Evolutionary conservation across 2,113 vertebrate genomes (phyloP).

Genomic region (Plestiodon gilberti): DNA sequence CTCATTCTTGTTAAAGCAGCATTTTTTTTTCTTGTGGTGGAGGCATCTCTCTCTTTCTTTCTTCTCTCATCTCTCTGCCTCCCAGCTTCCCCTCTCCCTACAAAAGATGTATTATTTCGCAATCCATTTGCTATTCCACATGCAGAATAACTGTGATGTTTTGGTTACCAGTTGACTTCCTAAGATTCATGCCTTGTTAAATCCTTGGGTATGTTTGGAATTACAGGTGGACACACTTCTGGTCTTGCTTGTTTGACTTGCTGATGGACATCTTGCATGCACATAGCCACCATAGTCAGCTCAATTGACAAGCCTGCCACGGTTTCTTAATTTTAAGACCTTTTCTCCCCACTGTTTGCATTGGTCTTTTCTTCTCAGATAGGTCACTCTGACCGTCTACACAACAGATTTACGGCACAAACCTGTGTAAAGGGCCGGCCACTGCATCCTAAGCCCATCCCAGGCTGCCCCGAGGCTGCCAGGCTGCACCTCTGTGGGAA

Average conservation of each 20-base stretch:
- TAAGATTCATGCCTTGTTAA: too few relatives aligned
- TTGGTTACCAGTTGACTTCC: not conserved
- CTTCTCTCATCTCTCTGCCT: not conserved
- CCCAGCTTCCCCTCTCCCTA: not conserved
- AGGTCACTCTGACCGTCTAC: too few relatives aligned
- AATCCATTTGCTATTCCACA: not conserved
- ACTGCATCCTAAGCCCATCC: too few relatives aligned
- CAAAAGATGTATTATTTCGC: not conserved
- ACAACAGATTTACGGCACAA: too few relatives aligned
- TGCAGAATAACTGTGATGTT: not conserved
- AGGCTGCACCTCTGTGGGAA: too few relatives aligned
- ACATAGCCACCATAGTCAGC: not conserved
- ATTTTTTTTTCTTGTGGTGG: slow-evolving; percentile 17
- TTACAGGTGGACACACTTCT: not conserved
- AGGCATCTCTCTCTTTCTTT: not conserved
- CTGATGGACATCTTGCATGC: not conserved
- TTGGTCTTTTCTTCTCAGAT: too few relatives aligned
- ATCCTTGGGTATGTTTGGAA: not conserved
- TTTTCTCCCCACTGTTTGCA: too few relatives aligned
- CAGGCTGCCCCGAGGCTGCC: too few relatives aligned
- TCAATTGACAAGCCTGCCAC: not conserved
- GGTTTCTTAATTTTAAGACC: too few relatives aligned
- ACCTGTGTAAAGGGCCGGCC: too few relatives aligned
- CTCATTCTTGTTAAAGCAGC: slow-evolving; percentile 40
- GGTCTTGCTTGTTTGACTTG: not conserved